Base-by-base conservation (phyloP, 1,140 invertebrate genomes). In the Stenopsyche tienmushanensis region DNA sequence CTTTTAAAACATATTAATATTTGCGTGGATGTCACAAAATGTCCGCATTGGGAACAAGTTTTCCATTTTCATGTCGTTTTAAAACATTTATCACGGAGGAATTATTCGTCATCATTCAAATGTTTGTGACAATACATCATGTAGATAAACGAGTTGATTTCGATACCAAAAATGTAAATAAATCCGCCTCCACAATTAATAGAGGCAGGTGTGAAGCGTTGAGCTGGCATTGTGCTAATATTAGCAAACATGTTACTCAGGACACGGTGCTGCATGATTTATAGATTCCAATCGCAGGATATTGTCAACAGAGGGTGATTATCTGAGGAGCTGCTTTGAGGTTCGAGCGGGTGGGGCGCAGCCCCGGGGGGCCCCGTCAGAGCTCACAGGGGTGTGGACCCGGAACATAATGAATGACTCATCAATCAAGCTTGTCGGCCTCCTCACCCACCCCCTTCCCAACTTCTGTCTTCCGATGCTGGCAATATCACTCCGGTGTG, bases 391-490 rank as follows among this genome's bases (percentile, higher is more conserved):
- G n/a, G 2, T 20, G 42, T 42, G 41, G 44, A 60, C 50, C 39
- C 34, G n/a, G 13, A 54, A 64, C 62, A 64, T 64, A 64, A 64
- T 64, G 49, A 64, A 64, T 54, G 24, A 64, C 50, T 64, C 62
- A 55, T 64, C 62, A 64, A 64, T 64, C 62, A 64, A 64, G 50
- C 50, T 60, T 49, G 57, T 60, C 57, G 41, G 18, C n/a, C 53
- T n/a, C 29, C 23, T 2, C 21, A 5, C 29, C 29, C 29, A 13
- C 29, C 53, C 21, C 26, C 53, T 17, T 17, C 18, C n/a, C 29
- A 21, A 10, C 18, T 55, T 5, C 29, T 5, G 29, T n/a, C n/a
- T n/a, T n/a, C 29, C 5, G 29, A 34, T 13, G 29, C 29, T n/a
- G 29, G 29, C 29, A 34, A 18, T 26, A 25, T 23, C 21, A 15